Evolutionary conservation across 2,888 invertebrate genomes (phyloP), one percentile per base, ranked within the genome.

Genomic region (Agriopis leucophaearia): DNA sequence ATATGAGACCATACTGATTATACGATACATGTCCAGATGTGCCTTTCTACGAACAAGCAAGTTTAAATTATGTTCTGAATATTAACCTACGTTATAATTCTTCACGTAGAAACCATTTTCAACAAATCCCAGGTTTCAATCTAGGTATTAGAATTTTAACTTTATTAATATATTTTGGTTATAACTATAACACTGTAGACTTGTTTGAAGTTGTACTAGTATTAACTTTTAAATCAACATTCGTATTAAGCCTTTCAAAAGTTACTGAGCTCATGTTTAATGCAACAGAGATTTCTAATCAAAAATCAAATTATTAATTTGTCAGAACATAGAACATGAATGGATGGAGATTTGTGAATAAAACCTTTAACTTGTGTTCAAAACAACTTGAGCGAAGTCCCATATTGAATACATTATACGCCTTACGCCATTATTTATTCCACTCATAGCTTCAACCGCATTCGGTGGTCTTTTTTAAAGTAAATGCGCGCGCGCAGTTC

Each of bases 41-140:
- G 72, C 66, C 73, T 72, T 68, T 71, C 67, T 62, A 50, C 54
- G 50, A 66, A 62, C 64, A 63, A 65, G 51, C 62, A 62, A 64
- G 56, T 64, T 64, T 63, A 65, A 70, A 73, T 70, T 61, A 57
- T 44, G 59, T 66, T 69, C 35, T 48, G 27, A 69, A 59, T 70
- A 51, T 51, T 66, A 16, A 54, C 40, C 52, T 57, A 52, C 45
- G 55, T 55, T 67, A 44, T 55, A 71, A 62, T 64, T 59, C 51
- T 69, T 57, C 58, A 62, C 47, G 62, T 63, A 68, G 58, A 73
- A 68, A 66, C 62, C 40, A 67, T 54, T 66, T 65, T 47, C 61
- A 54, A 52, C 40, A 35, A 66, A 60, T 60, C 48, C 59, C 48
- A 59, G 18, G 6, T 65, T 70, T 70, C 64, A 66, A 58, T 68